A percentile compares a stretch with the other conserved stretches of the same genome.
Evolutionary conservation across 2,113 vertebrate genomes (phyloP).

Genomic region (Epinephelus lanceolatus): DNA sequence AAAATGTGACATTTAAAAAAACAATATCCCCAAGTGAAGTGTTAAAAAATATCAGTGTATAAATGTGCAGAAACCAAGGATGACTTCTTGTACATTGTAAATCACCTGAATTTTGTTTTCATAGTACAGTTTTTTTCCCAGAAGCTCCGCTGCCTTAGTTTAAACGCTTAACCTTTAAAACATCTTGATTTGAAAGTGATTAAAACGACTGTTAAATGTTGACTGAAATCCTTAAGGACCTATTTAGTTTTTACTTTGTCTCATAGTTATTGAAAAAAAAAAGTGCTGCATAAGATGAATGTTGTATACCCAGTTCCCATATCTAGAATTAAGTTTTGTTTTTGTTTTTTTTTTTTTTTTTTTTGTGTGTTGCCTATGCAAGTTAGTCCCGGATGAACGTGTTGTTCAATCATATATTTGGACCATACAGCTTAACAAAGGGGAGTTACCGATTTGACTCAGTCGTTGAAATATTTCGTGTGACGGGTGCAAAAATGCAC

Average conservation of each 20-base stretch:
- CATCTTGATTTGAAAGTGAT: conserved; percentile 31
- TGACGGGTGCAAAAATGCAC: conserved; percentile 19
- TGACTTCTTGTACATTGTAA: not conserved
- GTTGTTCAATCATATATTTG: conserved; percentile 70
- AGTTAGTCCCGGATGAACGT: conserved; percentile 80
- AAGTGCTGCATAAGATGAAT: conserved; percentile 43
- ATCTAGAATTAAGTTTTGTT: conserved; percentile 78
- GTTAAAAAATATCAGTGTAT: not conserved
- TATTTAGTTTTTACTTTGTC: conserved; percentile 52
- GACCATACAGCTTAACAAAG: conserved; percentile 82
- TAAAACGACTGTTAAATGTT: conserved; percentile 21
- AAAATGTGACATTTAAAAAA: not conserved
- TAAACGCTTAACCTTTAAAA: conserved; percentile 13
- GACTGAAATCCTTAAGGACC: conserved; percentile 42
- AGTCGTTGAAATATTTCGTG: not conserved
- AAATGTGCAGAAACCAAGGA: conserved; percentile 8
- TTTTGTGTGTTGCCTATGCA: conserved; percentile 91
- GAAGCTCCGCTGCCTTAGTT: not conserved
- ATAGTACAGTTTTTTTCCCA: not conserved
- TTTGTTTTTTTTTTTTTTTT: conserved; percentile 25
- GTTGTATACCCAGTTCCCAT: conserved; percentile 55
- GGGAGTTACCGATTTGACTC: conserved; percentile 65
- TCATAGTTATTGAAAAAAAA: conserved; percentile 23
- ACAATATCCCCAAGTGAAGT: not conserved
- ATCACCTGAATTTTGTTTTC: not conserved